phyloP scores from a whole-genome alignment of 1,140 invertebrate species.

The Mactra quadrangularis region DNA sequence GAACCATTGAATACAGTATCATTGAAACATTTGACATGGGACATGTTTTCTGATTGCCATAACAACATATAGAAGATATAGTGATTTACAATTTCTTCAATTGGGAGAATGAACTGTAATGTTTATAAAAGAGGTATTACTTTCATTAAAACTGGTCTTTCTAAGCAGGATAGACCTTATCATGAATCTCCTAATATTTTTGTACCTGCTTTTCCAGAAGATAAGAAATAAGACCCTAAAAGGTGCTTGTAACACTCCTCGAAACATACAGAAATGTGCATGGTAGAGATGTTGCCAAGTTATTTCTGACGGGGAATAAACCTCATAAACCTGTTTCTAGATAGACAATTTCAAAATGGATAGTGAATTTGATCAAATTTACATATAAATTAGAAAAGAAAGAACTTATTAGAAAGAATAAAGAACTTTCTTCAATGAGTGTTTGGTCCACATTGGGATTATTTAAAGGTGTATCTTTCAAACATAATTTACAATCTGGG shows the following conservation, averaged over 20 bases:
- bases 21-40: not conserved
- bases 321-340: too few species aligned
- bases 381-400: too few species aligned
- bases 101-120: too few species aligned
- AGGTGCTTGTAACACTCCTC: not conserved
- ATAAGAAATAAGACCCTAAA: too few species aligned
- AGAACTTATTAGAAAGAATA: not conserved
- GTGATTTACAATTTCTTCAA: too few species aligned
- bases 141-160: too few species aligned
- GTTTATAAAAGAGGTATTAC: conserved; percentile 1
- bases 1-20: too few species aligned
- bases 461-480: not conserved
- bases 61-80: too few species aligned
- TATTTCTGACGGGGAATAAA: not conserved
- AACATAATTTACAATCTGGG: not conserved
- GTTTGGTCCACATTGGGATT: not conserved
- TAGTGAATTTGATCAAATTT: too few species aligned
- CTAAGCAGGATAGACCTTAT: conserved; percentile 33
- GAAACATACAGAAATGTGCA: not conserved
- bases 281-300: not conserved
- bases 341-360: too few species aligned
- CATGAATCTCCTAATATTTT: too few species aligned
- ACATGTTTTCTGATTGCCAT: conserved; percentile 2
- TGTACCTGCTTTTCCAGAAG: too few species aligned
- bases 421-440: not conserved